phyloP scores from a whole-genome alignment of 2,797 vertebrate genomes.

The Schizopygopsis pylzovi region DNA sequence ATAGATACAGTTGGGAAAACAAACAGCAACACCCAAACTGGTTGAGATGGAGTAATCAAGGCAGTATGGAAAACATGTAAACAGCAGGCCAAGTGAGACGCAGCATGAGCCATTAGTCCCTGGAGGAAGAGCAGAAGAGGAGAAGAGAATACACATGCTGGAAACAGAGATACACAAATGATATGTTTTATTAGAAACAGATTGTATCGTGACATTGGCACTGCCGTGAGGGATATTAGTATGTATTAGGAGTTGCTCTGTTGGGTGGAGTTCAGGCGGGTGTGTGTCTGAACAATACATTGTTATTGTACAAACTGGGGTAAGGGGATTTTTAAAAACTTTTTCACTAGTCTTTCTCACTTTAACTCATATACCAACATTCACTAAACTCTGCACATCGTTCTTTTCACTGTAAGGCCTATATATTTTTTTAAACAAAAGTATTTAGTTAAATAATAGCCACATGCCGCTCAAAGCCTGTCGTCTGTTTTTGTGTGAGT shows the following conservation, averaged over 20 bases:
- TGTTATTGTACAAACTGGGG: background rate
- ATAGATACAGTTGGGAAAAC: slow-evolving; percentile 74
- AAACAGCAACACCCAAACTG: slow-evolving; percentile 76
- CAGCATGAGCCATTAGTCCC: slow-evolving; percentile 54
- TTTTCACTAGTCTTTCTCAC: background rate
- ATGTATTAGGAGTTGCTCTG: background rate
- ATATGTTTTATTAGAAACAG: slow-evolving; percentile 59
- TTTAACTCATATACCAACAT: background rate
- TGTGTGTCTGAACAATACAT: background rate
- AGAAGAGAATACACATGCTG: slow-evolving; percentile 33
- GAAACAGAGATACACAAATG: slow-evolving; percentile 30
- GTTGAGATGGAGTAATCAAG: slow-evolving; percentile 73
- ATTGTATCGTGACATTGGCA: slow-evolving; percentile 21
- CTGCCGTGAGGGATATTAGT: background rate
- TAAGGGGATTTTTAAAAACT: background rate
- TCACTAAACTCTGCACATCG: too few relatives aligned
- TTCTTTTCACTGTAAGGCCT: background rate
- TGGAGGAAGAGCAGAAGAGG: slow-evolving; percentile 40
- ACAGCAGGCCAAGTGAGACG: slow-evolving; percentile 66
- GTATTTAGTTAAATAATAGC: background rate
- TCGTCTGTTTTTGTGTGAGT: background rate
- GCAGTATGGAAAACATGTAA: slow-evolving; percentile 74
- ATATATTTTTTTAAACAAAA: background rate
- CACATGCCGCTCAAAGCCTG: background rate
- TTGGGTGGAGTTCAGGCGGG: slow-evolving; percentile 26